A percentile compares a stretch with the other conserved stretches of the same genome.
Conservation (phyloP, 2,888 invertebrate genomes). For the Ochropleura leucogaster region DNA sequence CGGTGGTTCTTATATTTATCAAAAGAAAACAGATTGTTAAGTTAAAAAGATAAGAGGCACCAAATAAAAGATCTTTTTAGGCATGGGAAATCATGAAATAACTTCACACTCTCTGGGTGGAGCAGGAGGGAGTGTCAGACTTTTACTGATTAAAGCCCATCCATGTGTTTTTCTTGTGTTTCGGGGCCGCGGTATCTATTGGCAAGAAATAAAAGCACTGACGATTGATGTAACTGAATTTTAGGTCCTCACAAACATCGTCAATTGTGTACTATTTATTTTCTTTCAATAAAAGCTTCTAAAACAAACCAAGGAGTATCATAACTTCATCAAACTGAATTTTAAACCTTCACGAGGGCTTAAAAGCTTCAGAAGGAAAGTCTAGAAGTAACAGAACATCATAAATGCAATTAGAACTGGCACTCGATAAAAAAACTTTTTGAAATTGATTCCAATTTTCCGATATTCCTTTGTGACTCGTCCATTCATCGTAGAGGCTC, state of each 20-base stretch:
- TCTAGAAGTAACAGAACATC: not conserved
- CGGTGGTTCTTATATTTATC: not conserved
- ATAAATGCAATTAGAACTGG: constrained; percentile 50
- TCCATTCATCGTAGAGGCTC: constrained; percentile 53
- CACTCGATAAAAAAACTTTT: constrained; percentile 51
- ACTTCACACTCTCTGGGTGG: too few species aligned
- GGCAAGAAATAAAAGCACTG: not conserved
- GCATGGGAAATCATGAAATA: too few species aligned
- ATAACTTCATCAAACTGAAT: not conserved
- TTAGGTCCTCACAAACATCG: not conserved
- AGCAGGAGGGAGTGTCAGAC: too few species aligned
- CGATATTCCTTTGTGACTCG: constrained; percentile 59
- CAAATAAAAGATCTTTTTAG: not conserved
- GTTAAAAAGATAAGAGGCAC: not conserved
- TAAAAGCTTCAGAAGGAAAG: not conserved
- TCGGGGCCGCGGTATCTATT: too few species aligned
- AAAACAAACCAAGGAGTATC: not conserved
- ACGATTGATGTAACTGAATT: constrained; percentile 4
- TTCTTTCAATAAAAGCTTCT: not conserved
- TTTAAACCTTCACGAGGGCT: not conserved
- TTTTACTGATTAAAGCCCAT: too few species aligned
- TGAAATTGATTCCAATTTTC: constrained; percentile 60
- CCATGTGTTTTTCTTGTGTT: too few species aligned
- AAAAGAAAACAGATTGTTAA: not conserved
- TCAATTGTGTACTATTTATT: not conserved